These are phyloP conservation scores for Oxyura jamaicensis DNA, from an alignment of 2,113 vertebrate genomes.

Conservation along the genomic window DNA sequence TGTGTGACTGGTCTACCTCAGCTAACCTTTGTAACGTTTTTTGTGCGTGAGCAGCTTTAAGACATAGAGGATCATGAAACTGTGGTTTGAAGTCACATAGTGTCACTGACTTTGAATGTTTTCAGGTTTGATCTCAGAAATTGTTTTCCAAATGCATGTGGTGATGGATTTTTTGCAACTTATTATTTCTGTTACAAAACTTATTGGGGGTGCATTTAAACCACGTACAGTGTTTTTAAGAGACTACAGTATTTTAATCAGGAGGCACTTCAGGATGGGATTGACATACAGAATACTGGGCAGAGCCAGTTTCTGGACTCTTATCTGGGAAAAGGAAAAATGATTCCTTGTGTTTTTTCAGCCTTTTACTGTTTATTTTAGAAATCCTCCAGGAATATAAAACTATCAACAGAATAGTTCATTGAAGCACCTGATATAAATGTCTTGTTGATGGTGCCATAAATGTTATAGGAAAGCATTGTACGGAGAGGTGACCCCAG, in stretches of 20 bases:
- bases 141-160: background rate
- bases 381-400: background rate
- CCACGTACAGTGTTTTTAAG: background rate
- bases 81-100: background rate
- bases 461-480: background rate
- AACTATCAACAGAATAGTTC: background rate
- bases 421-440: background rate
- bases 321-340: background rate
- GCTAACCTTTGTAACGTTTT: background rate
- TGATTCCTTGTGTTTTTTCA: background rate
- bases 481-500: rapidly evolving
- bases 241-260: background rate
- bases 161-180: background rate
- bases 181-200: background rate
- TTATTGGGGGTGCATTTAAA: background rate
- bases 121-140: background rate
- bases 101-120: background rate
- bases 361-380: background rate
- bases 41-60: background rate
- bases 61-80: background rate
- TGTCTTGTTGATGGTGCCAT: background rate
- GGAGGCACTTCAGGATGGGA: background rate
- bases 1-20: background rate
- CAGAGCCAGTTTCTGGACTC: background rate
- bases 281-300: background rate